A percentile compares a stretch with the other conserved stretches of the same genome.
These are phyloP conservation scores for Solenopsis fugax DNA, from an alignment of 1,140 invertebrate genomes.

Conservation along the genomic window DNA sequence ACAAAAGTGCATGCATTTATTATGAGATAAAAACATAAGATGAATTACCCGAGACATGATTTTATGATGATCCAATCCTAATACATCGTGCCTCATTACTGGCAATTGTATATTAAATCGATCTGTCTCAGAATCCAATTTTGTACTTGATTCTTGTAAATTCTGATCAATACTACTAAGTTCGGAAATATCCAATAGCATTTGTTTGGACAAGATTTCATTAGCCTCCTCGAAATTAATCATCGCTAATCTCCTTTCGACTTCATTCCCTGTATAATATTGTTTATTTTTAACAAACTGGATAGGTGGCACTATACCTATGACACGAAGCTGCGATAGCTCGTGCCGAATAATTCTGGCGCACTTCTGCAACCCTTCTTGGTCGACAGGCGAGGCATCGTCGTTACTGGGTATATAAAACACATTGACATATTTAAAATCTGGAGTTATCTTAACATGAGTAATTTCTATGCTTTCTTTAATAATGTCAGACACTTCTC, in stretches of 20 bases:
- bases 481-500: constrained; percentile 88
- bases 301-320: constrained; percentile 91
- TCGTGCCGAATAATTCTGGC: constrained; percentile 89
- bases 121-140: constrained; percentile 77
- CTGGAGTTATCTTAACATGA: constrained; percentile 88
- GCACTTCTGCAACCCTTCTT: constrained; percentile 87
- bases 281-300: constrained; percentile 90
- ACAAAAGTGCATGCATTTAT: constrained; percentile 6
- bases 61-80: constrained; percentile 89
- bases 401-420: constrained; percentile 89
- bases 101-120: constrained; percentile 75
- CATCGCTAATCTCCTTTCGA: constrained; percentile 87
- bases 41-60: constrained; percentile 87
- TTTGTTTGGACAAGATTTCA: constrained; percentile 78
- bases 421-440: constrained; percentile 90
- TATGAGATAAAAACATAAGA: not conserved
- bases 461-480: constrained; percentile 90
- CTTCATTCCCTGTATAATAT: constrained; percentile 84
- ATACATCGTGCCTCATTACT: constrained; percentile 90
- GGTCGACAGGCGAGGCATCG: constrained; percentile 76
- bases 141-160: constrained; percentile 65
- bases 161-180: not conserved
- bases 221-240: constrained; percentile 89
- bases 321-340: constrained; percentile 89
- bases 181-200: not conserved